Base-by-base conservation (phyloP, 2,888 invertebrate species). In the Drosophila koepferae region DNA sequence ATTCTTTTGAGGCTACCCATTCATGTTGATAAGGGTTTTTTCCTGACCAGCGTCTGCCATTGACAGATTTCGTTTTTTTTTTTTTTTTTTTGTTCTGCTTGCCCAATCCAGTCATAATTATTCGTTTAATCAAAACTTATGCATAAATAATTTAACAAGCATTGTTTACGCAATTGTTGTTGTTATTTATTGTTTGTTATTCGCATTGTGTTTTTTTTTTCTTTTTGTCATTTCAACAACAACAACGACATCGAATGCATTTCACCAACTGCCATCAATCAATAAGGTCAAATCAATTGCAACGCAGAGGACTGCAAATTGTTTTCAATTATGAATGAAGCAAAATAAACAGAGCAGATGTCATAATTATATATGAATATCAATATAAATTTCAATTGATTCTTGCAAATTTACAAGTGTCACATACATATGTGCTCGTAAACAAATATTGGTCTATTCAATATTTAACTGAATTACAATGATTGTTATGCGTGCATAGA, bases 201-300 rank as follows among this genome's bases (percentile, higher is more conserved):
- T 28, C 4, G 3, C 2, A 23, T 23, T 23, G 5, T 28, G 6
- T 0, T 28, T 28, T 28, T 28, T 28, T 0, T 28, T 28, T 28
- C 2, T 23, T 28, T 44, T 58, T 64, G 68, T 71, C 70, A 75
- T 83, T 73, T 74, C 71, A 80, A 68, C 77, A 63, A 49, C 70
- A 62, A 49, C 62, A 54, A 46, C 51, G 16, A 14, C 28, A 58
- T 34, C 58, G 43, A 63, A 34, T 55, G 49, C 54, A 63, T 55
- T 67, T 67, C n/a, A 61, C 53, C 48, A 65, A 59, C 68, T 72
- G 64, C 60, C 76, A 65, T 74, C 85, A 86, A 85, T 90, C 89
- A 88, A 90, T 88, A 74, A 74, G 85, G 85, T 88, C 90, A 86
- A 90, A 90, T 88, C 90, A 85, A 85, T 85, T 85, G 38, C 58